Base-by-base conservation (phyloP, 1,140 invertebrate genomes). In the Pogonomyrmex barbatus region DNA sequence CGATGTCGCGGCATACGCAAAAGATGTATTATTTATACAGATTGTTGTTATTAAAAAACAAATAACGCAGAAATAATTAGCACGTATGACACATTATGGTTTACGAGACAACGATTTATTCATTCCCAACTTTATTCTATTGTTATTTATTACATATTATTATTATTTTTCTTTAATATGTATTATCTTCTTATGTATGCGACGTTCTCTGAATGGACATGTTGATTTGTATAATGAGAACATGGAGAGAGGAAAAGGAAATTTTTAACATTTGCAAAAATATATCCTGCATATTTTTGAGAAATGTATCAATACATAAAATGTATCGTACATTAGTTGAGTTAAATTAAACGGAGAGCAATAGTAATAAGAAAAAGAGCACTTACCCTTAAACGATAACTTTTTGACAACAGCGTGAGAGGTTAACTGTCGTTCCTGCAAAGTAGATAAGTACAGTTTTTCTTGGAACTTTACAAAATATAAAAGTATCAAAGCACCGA, bases 21-120 rank as follows among this genome's bases (percentile, higher is more conserved):
- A 68, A 87, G 77, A 88, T 87, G 85, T 88, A 88, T 88, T 88
- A 88, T 87, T 87, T 88, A 88, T 87, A 88, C 78, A 75, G 73
- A 88, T 73, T 82, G 85, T 87, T 88, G 75, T 88, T 82, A 88
- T 82, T 79, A 88, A 88, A 88, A 88, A 56, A 88, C 42, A 82
- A 88, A 88, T 87, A 82, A 88, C 68, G 68, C 67, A 68, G 78
- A 78, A 68, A 81, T 82, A 88, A 87, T 87, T 71, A 87, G 56
- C 62, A 77, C n/a, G 24, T 87, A 81, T 14, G 52, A 71, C 60
- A 81, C 42, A 87, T 73, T 52, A 81, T 17, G 39, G 67, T 36
- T 45, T 58, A 58, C 24, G 54, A 71, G 47, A 70, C 24, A 24
- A 63, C 42, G 47, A 52, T 75, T 68, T 73, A 73, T 79, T 87